phyloP scores from a whole-genome alignment of 2,797 vertebrate species.

The Triplophysa yarkandensis region DNA sequence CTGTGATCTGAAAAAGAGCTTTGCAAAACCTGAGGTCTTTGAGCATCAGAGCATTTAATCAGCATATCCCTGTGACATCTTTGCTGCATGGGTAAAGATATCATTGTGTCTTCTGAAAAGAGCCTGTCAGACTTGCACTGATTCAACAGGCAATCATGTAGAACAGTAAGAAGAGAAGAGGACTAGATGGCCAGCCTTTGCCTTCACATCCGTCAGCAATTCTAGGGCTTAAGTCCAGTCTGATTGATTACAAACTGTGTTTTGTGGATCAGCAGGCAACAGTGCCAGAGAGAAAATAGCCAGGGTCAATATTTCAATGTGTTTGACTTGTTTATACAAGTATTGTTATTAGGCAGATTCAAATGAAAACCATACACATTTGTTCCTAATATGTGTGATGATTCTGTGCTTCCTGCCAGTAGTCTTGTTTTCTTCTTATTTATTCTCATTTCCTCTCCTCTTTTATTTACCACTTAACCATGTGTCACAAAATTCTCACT shows the following conservation, averaged over 20 bases:
- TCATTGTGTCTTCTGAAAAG: conserved; percentile 63
- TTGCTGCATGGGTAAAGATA: conserved; percentile 64
- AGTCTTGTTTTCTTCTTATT: too few relatives aligned
- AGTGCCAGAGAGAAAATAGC: conserved; percentile 35
- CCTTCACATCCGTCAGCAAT: conserved; percentile 5
- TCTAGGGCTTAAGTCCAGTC: conserved; percentile 5
- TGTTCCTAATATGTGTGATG: conserved; percentile 42
- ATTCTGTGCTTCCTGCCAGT: neutral
- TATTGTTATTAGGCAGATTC: conserved; percentile 43
- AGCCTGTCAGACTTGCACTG: conserved; percentile 61
- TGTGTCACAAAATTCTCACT: too few relatives aligned
- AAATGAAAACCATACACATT: conserved; percentile 50
- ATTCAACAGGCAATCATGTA: conserved; percentile 70
- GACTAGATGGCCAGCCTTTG: conserved; percentile 8
- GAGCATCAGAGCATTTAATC: conserved; percentile 67
- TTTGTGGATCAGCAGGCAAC: conserved; percentile 29
- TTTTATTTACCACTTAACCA: too few relatives aligned
- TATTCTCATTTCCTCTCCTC: too few relatives aligned
- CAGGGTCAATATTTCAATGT: conserved; percentile 32
- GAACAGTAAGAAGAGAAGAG: conserved; percentile 59
- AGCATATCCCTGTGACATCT: conserved; percentile 62
- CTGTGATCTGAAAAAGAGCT: conserved; percentile 33
- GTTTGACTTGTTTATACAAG: conserved; percentile 33
- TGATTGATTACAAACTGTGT: conserved; percentile 48
- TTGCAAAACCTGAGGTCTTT: conserved; percentile 45